phyloP scores from a whole-genome alignment of 37 sponge, comb jelly and placozoan genomes.

The Ephydatia muelleri region DNA sequence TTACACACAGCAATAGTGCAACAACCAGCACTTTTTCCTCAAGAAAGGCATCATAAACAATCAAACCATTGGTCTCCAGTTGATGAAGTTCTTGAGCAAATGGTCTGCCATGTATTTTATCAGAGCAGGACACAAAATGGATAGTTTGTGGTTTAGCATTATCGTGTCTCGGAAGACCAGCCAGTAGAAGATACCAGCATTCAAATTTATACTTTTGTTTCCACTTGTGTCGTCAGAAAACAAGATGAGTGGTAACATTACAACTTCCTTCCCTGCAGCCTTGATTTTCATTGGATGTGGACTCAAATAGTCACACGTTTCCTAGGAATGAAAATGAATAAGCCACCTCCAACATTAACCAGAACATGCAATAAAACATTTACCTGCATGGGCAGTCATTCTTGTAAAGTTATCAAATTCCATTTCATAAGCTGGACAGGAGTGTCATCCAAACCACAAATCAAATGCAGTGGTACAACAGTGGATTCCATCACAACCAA shows the following conservation, averaged over 20 bases:
- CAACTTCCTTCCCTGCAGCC: not conserved
- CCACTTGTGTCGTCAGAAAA: slow-evolving; percentile 75
- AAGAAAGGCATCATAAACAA: slow-evolving; percentile 30
- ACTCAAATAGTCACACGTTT: not conserved
- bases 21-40: slow-evolving; percentile 23
- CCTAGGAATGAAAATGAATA: not conserved
- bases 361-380: not conserved
- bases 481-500: not conserved
- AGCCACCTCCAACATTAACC: slow-evolving; percentile 1
- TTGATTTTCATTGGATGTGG: slow-evolving; percentile 1
- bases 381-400: not conserved
- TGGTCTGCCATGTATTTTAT: slow-evolving; percentile 40
- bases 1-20: slow-evolving; percentile 25
- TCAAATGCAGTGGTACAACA: not conserved
- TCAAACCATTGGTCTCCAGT: slow-evolving; percentile 15
- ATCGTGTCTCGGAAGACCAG: slow-evolving; percentile 31
- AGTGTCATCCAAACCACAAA: not conserved
- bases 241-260: slow-evolving; percentile 34
- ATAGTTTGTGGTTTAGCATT: slow-evolving; percentile 37
- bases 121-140: slow-evolving; percentile 45
- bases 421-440: not conserved
- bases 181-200: slow-evolving; percentile 48
- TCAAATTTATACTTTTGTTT: slow-evolving; percentile 48
- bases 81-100: slow-evolving; percentile 13
- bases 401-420: not conserved